Conservation (phyloP, 2,888 invertebrate genomes). For the Caenorhabditis panamensis region DNA sequence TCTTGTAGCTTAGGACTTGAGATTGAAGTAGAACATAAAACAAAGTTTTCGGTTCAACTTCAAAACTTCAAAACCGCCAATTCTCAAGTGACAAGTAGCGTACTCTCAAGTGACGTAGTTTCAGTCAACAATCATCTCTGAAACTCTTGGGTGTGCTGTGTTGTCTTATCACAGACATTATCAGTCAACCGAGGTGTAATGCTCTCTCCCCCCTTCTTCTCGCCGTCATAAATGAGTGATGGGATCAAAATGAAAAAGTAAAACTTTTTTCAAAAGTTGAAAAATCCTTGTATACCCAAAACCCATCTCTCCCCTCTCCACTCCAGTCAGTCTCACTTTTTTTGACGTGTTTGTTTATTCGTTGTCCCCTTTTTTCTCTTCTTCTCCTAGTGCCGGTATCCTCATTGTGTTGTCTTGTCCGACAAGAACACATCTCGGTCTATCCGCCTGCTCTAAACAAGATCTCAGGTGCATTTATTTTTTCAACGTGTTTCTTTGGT, state of each 20-base stretch:
- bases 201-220: conserved; percentile 2
- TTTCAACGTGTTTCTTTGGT: too few species aligned
- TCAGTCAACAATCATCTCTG: conserved; percentile 39
- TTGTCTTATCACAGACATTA: conserved; percentile 44
- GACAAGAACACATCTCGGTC: conserved; percentile 17
- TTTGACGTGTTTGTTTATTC: conserved; percentile 41
- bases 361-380: conserved; percentile 2
- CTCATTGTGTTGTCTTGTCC: conserved; percentile 10
- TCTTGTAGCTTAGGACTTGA: too few species aligned
- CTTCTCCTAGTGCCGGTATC: conserved; percentile 4
- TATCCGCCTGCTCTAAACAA: conserved; percentile 1
- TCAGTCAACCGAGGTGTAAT: conserved; percentile 7
- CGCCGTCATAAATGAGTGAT: neutral
- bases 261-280: neutral
- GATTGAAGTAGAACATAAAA: too few species aligned
- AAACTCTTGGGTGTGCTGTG: conserved; percentile 41
- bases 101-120: conserved; percentile 26
- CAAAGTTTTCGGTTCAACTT: too few species aligned
- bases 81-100: conserved; percentile 25
- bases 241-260: neutral
- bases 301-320: too few species aligned
- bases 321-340: conserved; percentile 37
- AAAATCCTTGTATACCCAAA: conserved; percentile 37
- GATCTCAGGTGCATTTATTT: too few species aligned
- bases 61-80: too few species aligned